Evolutionary conservation across 2,113 vertebrate genomes (phyloP), one percentile per base, ranked within the genome.

Genomic region (Romanogobio albipinnatus): DNA sequence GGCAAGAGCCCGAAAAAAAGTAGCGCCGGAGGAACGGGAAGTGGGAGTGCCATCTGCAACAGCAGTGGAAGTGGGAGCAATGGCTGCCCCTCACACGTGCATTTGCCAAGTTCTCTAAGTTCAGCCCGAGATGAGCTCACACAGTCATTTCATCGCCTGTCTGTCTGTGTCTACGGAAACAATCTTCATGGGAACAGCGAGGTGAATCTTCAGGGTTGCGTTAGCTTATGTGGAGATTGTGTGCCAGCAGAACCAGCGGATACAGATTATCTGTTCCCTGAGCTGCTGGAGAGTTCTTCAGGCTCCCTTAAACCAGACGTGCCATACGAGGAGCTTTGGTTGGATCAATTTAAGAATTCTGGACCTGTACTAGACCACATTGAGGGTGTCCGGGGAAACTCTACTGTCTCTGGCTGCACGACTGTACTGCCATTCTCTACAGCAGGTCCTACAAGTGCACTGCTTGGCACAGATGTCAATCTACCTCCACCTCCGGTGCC

Each of bases 401-500:
- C 93, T 87, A 93, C 92, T 29, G 90, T 94, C 70, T 95, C 93
- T 47, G 91, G 93, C 29, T 90, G 95, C 26, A 88, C 91, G 0
- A 39, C 95, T 0, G 91, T 94, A 45, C 77, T 87, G 58, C 93
- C 95, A 22, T 95, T 94, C 89, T 89, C 92, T n/a, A 87, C 91
- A 76, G 92, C 94, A 79, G 95, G 91, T 24, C 88, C 95, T 22
- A 49, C 95, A 0, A 91, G 89, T 85, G 83, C 95, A 36, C 49
- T 93, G 7, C 93, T 95, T 84, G 93, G 92, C 89, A 91, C 95
- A 71, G 97, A 98, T 86, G 92, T 92, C 82, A 91, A 93, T 93
- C 95, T 97, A 92, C 96, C 96, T 94, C 98, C 98, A 84, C 98
- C 98, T 89, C 98, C 98, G 68, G 98, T 99, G 95, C 98, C 98